Evolutionary conservation across 1,140 invertebrate genomes (phyloP), one percentile per base, ranked within the genome.

Genomic region (Drosophila pallidifrons): DNA sequence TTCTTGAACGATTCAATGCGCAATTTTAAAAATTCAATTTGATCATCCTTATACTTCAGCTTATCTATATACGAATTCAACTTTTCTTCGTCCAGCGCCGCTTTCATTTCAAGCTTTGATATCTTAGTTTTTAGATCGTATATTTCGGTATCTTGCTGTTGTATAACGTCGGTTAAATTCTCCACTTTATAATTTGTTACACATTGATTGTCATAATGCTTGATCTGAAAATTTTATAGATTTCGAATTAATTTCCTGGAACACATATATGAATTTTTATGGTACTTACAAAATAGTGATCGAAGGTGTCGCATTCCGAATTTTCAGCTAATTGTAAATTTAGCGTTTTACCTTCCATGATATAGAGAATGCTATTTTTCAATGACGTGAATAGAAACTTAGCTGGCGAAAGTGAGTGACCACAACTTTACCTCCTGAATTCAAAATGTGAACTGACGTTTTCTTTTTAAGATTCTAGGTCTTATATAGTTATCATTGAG

Each of bases 241-340:
- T 30, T 30, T 13, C 1, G 5, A 52, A 47, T 8, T 47, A 20
- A 8, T 47, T 10, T 47, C 8, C 2, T 25, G 20, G 20, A 0
- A 25, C 1, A 20, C 7, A 47, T 47, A 25, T 25, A 25, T 25
- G 20, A 25, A 25, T 0, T 25, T 60, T 15, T 6, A 1, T n/a
- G 8, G 6, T 41, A 51, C 46, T 41, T 20, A 63, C 60, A 16
- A 32, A 20, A 5, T 10, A 25, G 16, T 51, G 16, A 1, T 41
- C 60, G 5, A 11, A 49, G 10, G 1, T 4, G 10, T 6, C 4
- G 0, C 6, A 6, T 28, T 10, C 46, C 1, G 16, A 1, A 20
- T 61, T 61, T 20, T 61, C 59, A 7, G 28, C 59, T 3, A 63
- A 38, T 49, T 51, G 46, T 20, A 63, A 51, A 51, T 63, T 63